Evolutionary conservation across 2,888 invertebrate species (phyloP), one percentile per base, ranked within the genome.

Genomic region (Sphaerophoria rueppellii): DNA sequence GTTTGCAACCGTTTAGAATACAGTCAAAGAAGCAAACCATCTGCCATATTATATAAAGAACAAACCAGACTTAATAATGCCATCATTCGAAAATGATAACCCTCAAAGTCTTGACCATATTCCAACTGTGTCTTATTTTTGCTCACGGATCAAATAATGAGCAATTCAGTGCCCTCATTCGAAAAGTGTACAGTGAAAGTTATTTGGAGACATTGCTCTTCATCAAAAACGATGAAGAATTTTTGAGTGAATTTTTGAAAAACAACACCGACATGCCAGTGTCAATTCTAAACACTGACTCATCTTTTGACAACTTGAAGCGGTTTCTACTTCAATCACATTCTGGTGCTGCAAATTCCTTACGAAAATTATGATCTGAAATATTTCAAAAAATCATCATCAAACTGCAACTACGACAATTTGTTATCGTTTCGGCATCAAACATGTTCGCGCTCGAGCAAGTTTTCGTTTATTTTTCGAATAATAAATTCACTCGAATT

Each of bases 401-500:
- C 9, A 48, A 50, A 35, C 11, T 63, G 48, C 32, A 34, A 6
- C 4, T 14, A 14, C 48, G 63, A 48, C 6, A 35, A 50, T 72
- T 58, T 58, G 65, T 58, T 9, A 34, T 81, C 9, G 12, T 77
- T 24, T 34, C 34, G 11, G 60, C 67, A 37, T 9, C 43, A 4
- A 60, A 9, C 14, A 3, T 12, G 2, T 37, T 48, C 0, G 4
- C 4, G 1, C 46, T 78, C 0, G 9, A 57, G 0, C 6, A 0
- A 0, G n/a, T 6, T 6, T 58, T 61, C 7, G 4, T 5, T 0
- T 77, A 57, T 34, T 82, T 82, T n/a, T 7, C 4, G 7, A 9
- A 43, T 7, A 46, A 55, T 0, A 77, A 73, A 55, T 82, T 82
- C 4, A 67, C 82, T 5, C 72, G 61, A 4, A 73, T 82, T 2